These are phyloP conservation scores for Pseudomyrmex concolor DNA, from an alignment of 1,140 invertebrate genomes.

Conservation along the genomic window DNA sequence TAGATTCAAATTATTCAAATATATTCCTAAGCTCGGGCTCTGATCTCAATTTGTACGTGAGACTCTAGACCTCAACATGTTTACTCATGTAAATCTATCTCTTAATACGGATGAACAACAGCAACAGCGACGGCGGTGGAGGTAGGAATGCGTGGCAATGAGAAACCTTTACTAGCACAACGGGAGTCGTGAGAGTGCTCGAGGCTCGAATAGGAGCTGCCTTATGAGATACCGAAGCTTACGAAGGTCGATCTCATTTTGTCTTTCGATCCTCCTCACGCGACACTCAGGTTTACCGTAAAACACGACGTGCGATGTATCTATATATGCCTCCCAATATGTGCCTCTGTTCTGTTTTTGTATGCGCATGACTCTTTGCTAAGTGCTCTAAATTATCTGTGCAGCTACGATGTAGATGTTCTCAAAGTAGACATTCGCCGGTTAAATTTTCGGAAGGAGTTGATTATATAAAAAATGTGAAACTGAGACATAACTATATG, in stretches of 20 bases:
- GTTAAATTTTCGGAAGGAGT: conserved; percentile 14
- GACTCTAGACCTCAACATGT: conserved; percentile 61
- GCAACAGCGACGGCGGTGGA: conserved; percentile 44
- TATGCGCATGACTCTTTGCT: conserved; percentile 69
- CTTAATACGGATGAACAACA: conserved; percentile 61
- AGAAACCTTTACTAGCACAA: conserved; percentile 56
- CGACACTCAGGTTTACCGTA: conserved; percentile 76
- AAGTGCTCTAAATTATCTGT: conserved; percentile 78
- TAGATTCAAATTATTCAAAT: conserved; percentile 59
- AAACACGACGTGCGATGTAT: conserved; percentile 68
- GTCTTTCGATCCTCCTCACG: conserved; percentile 60
- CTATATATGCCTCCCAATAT: conserved; percentile 68
- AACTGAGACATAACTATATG: background rate
- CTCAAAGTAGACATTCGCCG: conserved; percentile 66
- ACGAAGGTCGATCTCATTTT: conserved; percentile 27
- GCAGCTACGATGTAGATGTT: conserved; percentile 65
- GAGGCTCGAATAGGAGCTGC: conserved; percentile 20
- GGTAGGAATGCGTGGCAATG: conserved; percentile 41
- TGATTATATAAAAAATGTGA: background rate
- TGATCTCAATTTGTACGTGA: conserved; percentile 75
- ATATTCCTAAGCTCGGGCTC: conserved; percentile 48
- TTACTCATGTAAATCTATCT: conserved; percentile 76
- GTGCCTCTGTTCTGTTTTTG: conserved; percentile 69
- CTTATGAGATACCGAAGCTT: conserved; percentile 42
- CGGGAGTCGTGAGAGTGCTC: conserved; percentile 47